Percentiles rank a stretch among this genome's conserved stretches.
phyloP scores from a whole-genome alignment of 2,113 vertebrate species.

The Notarius lentiginosus region DNA sequence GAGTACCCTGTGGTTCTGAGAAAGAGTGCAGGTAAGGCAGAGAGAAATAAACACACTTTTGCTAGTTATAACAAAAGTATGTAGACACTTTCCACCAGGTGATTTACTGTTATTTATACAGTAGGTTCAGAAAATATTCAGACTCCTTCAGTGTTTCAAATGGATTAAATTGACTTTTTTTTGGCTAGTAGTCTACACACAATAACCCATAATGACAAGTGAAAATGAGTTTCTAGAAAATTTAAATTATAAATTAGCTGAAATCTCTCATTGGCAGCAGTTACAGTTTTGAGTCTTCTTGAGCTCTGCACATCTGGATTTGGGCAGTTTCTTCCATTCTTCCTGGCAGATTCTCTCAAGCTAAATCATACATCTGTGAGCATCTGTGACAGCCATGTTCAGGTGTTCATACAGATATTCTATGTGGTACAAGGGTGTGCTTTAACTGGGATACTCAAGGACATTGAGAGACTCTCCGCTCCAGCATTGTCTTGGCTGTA shows the following conservation, averaged over 20 bases:
- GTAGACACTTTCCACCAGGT: neutral
- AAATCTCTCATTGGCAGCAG: neutral
- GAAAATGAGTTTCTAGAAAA: neutral
- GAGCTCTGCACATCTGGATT: neutral
- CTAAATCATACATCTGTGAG: neutral
- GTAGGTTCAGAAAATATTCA: neutral
- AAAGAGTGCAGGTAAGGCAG: slow-evolving; percentile 86
- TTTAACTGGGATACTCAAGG: neutral
- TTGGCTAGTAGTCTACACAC: neutral
- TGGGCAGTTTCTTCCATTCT: neutral
- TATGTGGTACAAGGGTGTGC: neutral
- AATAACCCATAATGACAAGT: neutral
- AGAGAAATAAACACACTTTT: neutral
- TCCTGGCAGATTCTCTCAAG: too few species aligned
- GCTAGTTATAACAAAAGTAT: neutral
- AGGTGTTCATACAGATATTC: neutral
- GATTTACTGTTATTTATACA: neutral
- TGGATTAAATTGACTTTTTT: neutral
- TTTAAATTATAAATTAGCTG: neutral
- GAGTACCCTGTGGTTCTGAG: slow-evolving; percentile 88
- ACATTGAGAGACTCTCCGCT: neutral
- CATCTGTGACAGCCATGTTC: neutral
- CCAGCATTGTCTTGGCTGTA: neutral
- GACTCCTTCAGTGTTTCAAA: neutral
- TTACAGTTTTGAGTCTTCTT: neutral